phyloP scores from a whole-genome alignment of 1,140 invertebrate species.

The Battus philenor region DNA sequence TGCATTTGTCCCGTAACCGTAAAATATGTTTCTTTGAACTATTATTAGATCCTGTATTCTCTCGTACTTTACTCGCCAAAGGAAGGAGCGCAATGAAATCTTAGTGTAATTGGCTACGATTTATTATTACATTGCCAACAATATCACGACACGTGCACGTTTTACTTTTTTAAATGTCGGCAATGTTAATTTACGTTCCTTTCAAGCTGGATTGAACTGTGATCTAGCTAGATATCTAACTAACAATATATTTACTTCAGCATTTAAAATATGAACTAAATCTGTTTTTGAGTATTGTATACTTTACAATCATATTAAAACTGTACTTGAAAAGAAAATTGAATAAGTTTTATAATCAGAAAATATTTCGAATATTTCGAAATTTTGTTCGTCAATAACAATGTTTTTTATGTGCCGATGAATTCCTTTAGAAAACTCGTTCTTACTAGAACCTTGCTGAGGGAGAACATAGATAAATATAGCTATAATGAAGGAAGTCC shows the following conservation, averaged over 20 bases:
- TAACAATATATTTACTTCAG: background rate
- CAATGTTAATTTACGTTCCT: background rate
- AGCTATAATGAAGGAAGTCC: too few species aligned
- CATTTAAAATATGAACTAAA: background rate
- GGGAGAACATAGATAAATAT: too few species aligned
- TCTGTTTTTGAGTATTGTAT: too few species aligned
- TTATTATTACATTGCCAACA: conserved; percentile 13
- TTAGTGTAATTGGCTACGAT: conserved; percentile 10
- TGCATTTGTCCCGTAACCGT: conserved; percentile 22
- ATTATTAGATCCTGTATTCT: conserved; percentile 21
- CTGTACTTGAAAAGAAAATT: too few species aligned
- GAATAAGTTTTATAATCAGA: too few species aligned
- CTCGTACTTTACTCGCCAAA: conserved; percentile 4
- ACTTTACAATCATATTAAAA: too few species aligned
- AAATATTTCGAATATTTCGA: too few species aligned
- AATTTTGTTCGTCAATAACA: too few species aligned
- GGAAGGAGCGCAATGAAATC: conserved; percentile 11
- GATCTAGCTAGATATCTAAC: background rate
- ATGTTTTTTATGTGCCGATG: too few species aligned
- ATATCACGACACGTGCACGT: conserved; percentile 1
- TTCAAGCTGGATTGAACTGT: too few species aligned
- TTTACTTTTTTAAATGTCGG: background rate
- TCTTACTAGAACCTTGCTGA: too few species aligned
- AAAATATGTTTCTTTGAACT: conserved; percentile 23
- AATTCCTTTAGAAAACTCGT: too few species aligned